Evolutionary conservation across 1,140 invertebrate genomes (phyloP), one percentile per base, ranked within the genome.

Genomic region (Eueides isabella): DNA sequence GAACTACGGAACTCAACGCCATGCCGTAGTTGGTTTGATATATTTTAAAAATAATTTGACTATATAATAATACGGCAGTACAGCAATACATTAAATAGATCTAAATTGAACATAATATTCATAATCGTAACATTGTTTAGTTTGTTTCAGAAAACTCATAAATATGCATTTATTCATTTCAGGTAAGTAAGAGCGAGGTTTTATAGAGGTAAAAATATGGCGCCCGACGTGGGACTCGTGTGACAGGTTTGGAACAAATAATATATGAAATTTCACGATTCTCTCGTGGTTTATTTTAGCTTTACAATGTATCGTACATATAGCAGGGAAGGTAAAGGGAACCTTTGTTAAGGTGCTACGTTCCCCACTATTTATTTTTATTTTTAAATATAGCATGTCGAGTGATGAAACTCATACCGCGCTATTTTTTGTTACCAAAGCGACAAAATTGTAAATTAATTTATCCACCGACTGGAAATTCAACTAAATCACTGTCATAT

Each of bases 221-320:
- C 67, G 48, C 67, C 67, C 67, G 48, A 68, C 67, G 30, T 68
- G 67, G 67, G 67, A 68, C 67, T 61, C n/a, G 48, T 6, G 48
- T 55, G 48, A 55, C 48, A 55, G 48, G 23, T 23, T 55, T 23
- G 48, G 2, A 26, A 23, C 48, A 55, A 55, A 55, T 55, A 55
- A 23, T 55, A 9, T 55, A 55, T 55, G 48, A 55, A 55, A 55
- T 19, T 23, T 55, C 48, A 55, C 48, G 19, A 55, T 55, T 2
- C 48, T 19, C 48, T 55, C 6, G 48, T 55, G 48, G 48, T 11
- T 55, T 55, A 7, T 7, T 23, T 19, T 44, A 16, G 16, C 6
- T 44, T n/a, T 16, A 44, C 16, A 16, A 0, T 38, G 3, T 16
- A 12, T 38, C 14, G 12, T 1, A 14, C 35, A 16, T 16, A 38